Percentiles rank a stretch among this genome's conserved stretches.
phyloP scores from a whole-genome alignment of 2,113 vertebrate genomes.

The Oncorhynchus clarkii region DNA sequence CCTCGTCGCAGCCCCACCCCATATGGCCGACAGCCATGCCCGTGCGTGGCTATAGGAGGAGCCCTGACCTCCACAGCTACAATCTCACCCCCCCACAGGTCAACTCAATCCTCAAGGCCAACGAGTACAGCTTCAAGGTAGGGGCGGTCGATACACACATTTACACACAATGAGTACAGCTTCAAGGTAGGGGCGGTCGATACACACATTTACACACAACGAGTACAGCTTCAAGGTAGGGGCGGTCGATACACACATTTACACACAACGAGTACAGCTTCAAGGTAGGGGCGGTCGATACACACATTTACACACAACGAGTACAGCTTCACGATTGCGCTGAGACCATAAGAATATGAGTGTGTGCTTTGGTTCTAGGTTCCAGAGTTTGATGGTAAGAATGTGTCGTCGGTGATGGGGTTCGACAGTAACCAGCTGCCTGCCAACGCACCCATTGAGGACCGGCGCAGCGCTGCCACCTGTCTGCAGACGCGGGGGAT shows the following conservation, averaged over 20 bases:
- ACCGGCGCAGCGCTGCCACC: constrained; percentile 92
- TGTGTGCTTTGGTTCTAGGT: constrained; percentile 64
- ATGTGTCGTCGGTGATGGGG: constrained; percentile 91
- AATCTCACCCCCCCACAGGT: constrained; percentile 92
- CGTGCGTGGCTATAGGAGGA: constrained; percentile 77
- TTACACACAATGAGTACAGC: constrained; percentile 84
- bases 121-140: constrained; percentile 90
- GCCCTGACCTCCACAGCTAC: constrained; percentile 82
- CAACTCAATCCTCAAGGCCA: constrained; percentile 97
- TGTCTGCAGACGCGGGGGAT: constrained; percentile 95
- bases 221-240: constrained; percentile 93
- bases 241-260: no score
- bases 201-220: constrained; percentile 58
- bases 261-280: constrained; percentile 90
- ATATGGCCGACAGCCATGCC: constrained; percentile 53
- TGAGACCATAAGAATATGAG: no score
- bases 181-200: constrained; percentile 78
- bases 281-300: constrained; percentile 68
- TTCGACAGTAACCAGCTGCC: constrained; percentile 98
- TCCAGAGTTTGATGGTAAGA: constrained; percentile 99
- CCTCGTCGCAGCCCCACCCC: constrained; percentile 17
- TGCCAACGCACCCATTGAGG: constrained; percentile 95
- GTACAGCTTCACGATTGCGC: no score
- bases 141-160: no score
- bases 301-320: neutral